Evolutionary conservation across 2,797 vertebrate genomes (phyloP).

Genomic region (Sebastes iracundus): DNA sequence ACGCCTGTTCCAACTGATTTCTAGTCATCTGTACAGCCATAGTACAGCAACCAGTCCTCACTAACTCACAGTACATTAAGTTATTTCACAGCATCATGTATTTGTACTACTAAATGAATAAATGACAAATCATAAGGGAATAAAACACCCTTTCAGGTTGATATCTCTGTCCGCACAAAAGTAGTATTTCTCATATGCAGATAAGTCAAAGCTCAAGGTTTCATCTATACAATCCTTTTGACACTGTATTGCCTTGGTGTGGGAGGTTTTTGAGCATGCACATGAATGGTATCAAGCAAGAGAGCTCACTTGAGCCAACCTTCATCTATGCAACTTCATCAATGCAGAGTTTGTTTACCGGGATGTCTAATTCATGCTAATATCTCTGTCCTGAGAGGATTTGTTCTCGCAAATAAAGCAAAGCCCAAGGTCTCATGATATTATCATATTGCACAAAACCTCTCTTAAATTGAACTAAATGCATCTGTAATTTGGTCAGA

Average conservation of each 20-base stretch:
- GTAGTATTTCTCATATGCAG: background rate
- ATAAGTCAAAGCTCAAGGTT: conserved; percentile 5
- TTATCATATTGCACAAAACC: background rate
- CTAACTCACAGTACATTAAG: background rate
- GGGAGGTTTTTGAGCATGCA: background rate
- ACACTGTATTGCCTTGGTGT: background rate
- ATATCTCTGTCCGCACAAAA: background rate
- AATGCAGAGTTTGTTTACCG: background rate
- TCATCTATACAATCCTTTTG: background rate
- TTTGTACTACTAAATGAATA: background rate
- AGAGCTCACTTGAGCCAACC: background rate
- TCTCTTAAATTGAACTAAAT: background rate
- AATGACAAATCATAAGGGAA: background rate
- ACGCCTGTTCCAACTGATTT: background rate
- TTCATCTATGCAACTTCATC: conserved; percentile 1
- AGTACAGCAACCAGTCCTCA: background rate
- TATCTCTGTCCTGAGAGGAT: background rate
- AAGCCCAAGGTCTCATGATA: background rate
- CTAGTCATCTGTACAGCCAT: background rate
- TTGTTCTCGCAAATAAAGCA: background rate
- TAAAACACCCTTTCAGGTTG: background rate
- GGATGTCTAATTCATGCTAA: background rate
- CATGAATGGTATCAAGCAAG: background rate
- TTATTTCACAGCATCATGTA: background rate
- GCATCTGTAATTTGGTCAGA: background rate